Percentiles rank a stretch among this genome's conserved stretches.
Evolutionary conservation across 2,888 invertebrate species (phyloP).

Genomic region (Cantharis nigra): DNA sequence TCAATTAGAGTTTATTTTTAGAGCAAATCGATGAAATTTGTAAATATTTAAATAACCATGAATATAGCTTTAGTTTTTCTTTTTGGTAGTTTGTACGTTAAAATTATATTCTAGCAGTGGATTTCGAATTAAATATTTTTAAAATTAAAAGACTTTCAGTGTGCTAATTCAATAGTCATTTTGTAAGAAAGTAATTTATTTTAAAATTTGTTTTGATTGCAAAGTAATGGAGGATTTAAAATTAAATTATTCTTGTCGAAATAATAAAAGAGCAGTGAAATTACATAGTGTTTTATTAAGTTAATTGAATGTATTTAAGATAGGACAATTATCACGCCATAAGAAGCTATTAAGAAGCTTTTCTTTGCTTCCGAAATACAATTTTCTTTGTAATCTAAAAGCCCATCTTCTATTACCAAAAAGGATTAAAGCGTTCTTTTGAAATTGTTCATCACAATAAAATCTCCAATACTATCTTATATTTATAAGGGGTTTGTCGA

Average conservation of each 20-base stretch:
- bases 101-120: neutral
- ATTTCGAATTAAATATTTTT: neutral
- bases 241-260: neutral
- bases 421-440: conserved; percentile 19
- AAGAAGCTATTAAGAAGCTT: conserved; percentile 11
- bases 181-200: neutral
- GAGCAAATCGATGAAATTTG: neutral
- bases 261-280: neutral
- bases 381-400: conserved; percentile 16
- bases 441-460: conserved; percentile 22
- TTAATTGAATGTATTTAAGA: neutral
- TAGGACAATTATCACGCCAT: conserved; percentile 4
- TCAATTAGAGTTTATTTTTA: neutral
- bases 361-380: conserved; percentile 9
- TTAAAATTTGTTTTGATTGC: neutral
- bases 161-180: neutral
- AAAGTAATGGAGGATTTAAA: neutral
- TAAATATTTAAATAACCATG: neutral
- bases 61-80: neutral
- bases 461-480: conserved; percentile 14
- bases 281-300: neutral
- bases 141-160: neutral
- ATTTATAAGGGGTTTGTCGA: conserved; percentile 10
- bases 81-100: neutral
- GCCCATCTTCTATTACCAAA: conserved; percentile 15